Base-by-base conservation (phyloP, 2,113 vertebrate species). In the Silurus asotus region DNA sequence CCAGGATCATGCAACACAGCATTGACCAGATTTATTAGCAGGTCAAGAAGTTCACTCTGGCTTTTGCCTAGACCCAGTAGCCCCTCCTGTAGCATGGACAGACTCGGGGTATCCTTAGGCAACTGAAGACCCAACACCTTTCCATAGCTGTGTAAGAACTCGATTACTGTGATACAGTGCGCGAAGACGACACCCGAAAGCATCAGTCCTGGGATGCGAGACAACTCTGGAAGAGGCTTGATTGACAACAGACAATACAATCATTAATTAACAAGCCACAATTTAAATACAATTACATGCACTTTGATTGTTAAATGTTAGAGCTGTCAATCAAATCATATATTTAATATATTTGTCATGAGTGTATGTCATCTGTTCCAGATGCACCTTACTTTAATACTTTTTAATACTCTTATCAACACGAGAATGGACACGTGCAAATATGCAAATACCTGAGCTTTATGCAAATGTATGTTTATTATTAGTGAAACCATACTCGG, bases 71-170 rank as follows among this genome's bases (percentile, higher is more conserved):
- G 88, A 72, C 96, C 97, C 3, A 99, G 92, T 25, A 99, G 96
- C 56, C 98, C 97, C 89, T 98, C 96, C 92, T 99, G 98, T 86
- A 99, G 91, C 1, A 94, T 93, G 0, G 93, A 93, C 11, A 99
- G 94, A 88, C 95, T 97, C 88, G 97, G 98, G 61, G 98, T 93
- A 3, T 99, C 97, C 92, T 94, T 95, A 14, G 94, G 92, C 0
- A 95, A 93, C 85, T 98, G 95, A 9, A 99, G 94, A 83, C 97
- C 97, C 23, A 99, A 92, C 78, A 98, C 92, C 86, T 96, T 97
- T 83, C 97, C 97, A 0, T 98, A 99, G 87, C 95, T 96, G 82
- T 96, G 97, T 14, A 99, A 94, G 89, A 99, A 99, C 90, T 98
- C 97, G 74, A 98, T 95, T 17, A 97, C 95, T 5, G 94, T 93